These are phyloP conservation scores for Cylloceria caligata DNA, from an alignment of 2,888 invertebrate species.

Conservation along the genomic window DNA sequence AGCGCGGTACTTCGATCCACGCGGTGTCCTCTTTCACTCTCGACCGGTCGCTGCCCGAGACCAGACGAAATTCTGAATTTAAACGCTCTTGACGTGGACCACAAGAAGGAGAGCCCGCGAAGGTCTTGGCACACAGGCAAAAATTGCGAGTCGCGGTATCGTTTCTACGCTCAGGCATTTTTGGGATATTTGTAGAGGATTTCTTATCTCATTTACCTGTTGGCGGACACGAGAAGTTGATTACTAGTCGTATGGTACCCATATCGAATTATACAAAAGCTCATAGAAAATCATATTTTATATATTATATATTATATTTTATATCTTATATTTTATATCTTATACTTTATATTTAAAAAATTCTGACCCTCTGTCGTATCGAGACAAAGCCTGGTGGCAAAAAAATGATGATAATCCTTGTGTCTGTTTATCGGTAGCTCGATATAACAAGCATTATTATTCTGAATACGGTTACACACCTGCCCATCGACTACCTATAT, in stretches of 20 bases:
- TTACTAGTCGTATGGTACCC: background rate
- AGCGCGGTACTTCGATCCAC: background rate
- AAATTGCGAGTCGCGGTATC: slow-evolving; percentile 34
- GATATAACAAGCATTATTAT: slow-evolving; percentile 60
- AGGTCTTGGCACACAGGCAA: slow-evolving; percentile 55
- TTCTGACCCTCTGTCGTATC: background rate
- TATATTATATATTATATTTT: background rate
- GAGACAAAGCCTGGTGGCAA: slow-evolving; percentile 8
- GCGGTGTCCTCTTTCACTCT: slow-evolving; percentile 33
- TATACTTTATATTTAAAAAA: background rate
- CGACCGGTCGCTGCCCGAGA: slow-evolving; percentile 39
- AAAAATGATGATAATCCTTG: slow-evolving; percentile 35
- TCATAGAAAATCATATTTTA: background rate
- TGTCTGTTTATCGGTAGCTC: slow-evolving; percentile 58
- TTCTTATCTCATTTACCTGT: slow-evolving; percentile 65
- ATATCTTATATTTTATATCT: background rate
- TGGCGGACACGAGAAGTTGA: slow-evolving; percentile 52
- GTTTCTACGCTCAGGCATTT: slow-evolving; percentile 25
- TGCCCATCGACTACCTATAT: slow-evolving; percentile 57
- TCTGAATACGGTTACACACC: slow-evolving; percentile 55
- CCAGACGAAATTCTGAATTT: slow-evolving; percentile 56
- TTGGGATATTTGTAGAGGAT: slow-evolving; percentile 56
- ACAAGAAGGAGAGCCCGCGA: slow-evolving; percentile 24
- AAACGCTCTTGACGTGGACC: slow-evolving; percentile 55
- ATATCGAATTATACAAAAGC: background rate